Percentiles rank a stretch among this genome's conserved stretches.
These are phyloP conservation scores for Actenoides hombroni DNA, from an alignment of 2,113 vertebrate genomes.

Conservation along the genomic window DNA sequence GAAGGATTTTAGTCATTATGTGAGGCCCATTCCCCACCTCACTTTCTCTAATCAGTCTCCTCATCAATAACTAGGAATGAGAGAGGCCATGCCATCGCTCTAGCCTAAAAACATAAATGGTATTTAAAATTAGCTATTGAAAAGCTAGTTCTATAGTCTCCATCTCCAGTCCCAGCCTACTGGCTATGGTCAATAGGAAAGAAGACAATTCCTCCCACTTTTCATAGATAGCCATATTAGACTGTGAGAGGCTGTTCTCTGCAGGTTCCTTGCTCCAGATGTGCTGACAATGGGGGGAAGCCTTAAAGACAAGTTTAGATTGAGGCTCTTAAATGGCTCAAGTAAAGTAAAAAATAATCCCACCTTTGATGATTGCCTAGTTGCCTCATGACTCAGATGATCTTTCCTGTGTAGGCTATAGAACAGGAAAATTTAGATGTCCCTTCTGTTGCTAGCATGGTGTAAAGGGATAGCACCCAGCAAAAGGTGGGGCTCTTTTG, in stretches of 20 bases:
- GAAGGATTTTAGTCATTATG: background rate
- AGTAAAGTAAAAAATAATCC: background rate
- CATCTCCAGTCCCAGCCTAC: background rate
- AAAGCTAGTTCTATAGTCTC: background rate
- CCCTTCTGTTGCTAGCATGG: background rate
- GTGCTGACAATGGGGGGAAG: background rate
- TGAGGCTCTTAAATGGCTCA: background rate
- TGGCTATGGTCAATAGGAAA: background rate
- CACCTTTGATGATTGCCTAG: background rate
- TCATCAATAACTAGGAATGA: background rate
- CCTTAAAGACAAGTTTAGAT: background rate
- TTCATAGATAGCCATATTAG: background rate
- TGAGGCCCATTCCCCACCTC: background rate
- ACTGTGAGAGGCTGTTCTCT: background rate
- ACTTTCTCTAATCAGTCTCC: background rate
- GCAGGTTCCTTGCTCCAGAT: background rate
- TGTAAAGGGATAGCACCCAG: background rate
- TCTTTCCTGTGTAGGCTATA: background rate
- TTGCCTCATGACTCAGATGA: background rate
- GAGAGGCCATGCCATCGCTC: background rate
- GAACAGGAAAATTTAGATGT: background rate
- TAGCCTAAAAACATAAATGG: background rate
- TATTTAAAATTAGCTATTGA: background rate
- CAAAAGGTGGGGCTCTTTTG: background rate
- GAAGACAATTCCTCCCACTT: background rate